phyloP scores from a whole-genome alignment of 1,140 invertebrate genomes.

The Drosophila asahinai region DNA sequence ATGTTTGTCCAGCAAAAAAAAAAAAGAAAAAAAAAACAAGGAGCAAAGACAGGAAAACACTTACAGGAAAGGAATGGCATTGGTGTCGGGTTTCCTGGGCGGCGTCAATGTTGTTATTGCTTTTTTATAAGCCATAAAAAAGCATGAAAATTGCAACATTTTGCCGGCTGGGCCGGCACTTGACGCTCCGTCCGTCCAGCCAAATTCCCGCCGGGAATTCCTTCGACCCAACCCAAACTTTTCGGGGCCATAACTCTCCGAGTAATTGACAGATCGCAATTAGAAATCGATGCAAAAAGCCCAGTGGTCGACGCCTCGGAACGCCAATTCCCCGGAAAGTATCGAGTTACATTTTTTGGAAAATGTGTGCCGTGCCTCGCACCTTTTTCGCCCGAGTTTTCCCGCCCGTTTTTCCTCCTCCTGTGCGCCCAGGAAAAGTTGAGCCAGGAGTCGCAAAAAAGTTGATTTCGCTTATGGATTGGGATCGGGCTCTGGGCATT shows the following conservation, averaged over 20 bases:
- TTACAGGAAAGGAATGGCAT: conserved; percentile 2
- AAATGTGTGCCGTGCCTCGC: conserved; percentile 8
- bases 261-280: conserved; percentile 80
- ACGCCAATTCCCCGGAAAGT: conserved; percentile 53
- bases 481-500: background rate
- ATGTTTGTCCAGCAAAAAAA: conserved; percentile 56
- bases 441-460: background rate
- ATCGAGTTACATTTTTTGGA: conserved; percentile 53
- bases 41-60: conserved; percentile 4
- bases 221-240: conserved; percentile 23
- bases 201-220: conserved; percentile 13
- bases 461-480: conserved; percentile 33
- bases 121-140: conserved; percentile 81
- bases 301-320: conserved; percentile 37
- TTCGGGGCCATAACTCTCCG: conserved; percentile 58
- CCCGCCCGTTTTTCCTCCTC: no score
- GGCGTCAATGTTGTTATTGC: conserved; percentile 68
- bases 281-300: conserved; percentile 73
- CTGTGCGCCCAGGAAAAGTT: background rate
- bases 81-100: conserved; percentile 41
- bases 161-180: conserved; percentile 70
- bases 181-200: conserved; percentile 36
- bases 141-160: conserved; percentile 69
- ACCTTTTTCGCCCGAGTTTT: conserved; percentile 15
- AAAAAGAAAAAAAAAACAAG: background rate